Conservation (phyloP, 2,888 invertebrate genomes). For the Hoplodrina ambigua region DNA sequence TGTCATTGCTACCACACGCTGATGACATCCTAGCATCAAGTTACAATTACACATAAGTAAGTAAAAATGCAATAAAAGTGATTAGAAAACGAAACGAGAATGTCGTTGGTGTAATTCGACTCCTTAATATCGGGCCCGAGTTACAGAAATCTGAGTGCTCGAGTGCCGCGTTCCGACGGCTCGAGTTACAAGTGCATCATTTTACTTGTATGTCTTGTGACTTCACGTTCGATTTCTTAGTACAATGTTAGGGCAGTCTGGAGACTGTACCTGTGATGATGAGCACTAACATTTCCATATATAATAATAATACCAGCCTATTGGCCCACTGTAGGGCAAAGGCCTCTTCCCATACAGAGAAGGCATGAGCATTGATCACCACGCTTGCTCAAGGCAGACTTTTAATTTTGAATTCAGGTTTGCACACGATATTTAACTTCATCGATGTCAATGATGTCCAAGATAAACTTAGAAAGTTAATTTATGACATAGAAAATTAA, state of each 20-base stretch:
- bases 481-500: too few relatives aligned
- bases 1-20: conserved; percentile 10
- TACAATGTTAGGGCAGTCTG: background rate
- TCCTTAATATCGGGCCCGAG: conserved; percentile 62
- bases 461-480: too few relatives aligned
- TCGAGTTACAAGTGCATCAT: conserved; percentile 61
- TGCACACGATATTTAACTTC: too few relatives aligned
- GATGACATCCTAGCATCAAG: conserved; percentile 26
- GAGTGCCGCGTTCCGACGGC: conserved; percentile 53
- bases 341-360: too few relatives aligned
- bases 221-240: conserved; percentile 47
- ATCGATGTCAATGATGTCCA: too few relatives aligned
- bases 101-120: conserved; percentile 68
- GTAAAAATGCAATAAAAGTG: conserved; percentile 64
- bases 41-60: conserved; percentile 36
- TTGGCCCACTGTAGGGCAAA: too few relatives aligned
- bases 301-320: too few relatives aligned
- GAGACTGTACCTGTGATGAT: background rate
- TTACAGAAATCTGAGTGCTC: conserved; percentile 71
- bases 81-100: conserved; percentile 74
- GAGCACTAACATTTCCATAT: background rate
- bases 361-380: too few relatives aligned
- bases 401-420: too few relatives aligned
- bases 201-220: conserved; percentile 43
- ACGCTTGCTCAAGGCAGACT: too few relatives aligned